A percentile compares a stretch with the other conserved stretches of the same genome.
These are phyloP conservation scores for Xestia rhomboidea DNA, from an alignment of 2,888 invertebrate genomes.

Conservation along the genomic window DNA sequence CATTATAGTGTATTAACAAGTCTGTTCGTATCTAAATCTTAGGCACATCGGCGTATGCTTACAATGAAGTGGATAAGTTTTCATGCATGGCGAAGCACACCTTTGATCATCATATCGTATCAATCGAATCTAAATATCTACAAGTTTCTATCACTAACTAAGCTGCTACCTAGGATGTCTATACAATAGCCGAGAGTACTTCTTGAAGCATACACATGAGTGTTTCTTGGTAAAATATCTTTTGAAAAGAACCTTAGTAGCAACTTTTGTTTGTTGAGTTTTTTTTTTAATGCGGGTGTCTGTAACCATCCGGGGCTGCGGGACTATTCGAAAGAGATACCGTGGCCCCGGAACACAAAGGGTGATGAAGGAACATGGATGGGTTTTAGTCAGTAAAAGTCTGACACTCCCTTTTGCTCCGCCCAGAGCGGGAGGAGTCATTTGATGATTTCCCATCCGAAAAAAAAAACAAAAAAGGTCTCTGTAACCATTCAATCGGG, in stretches of 20 bases:
- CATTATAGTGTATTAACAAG: neutral
- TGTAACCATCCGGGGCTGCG: no score
- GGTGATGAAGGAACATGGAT: no score
- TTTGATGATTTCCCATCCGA: no score
- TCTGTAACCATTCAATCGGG: neutral
- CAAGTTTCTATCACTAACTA: neutral
- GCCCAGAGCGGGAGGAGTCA: no score
- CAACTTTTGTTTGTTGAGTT: neutral
- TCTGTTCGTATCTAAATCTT: conserved; percentile 8
- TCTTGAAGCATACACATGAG: neutral
- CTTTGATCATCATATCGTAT: conserved; percentile 30
- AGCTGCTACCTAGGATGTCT: neutral
- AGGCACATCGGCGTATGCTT: neutral
- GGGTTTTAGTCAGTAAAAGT: no score
- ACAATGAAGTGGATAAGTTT: neutral
- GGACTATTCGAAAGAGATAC: no score
- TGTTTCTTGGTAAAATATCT: neutral
- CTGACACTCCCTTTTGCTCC: no score
- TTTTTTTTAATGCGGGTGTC: neutral
- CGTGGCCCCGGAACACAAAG: no score
- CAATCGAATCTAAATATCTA: conserved; percentile 22
- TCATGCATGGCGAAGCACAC: conserved; percentile 19
- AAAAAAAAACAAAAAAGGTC: no score
- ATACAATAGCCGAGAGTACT: neutral
- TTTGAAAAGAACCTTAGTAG: neutral